Conservation (phyloP, 2,797 vertebrate species). For the Euphonia xanthogaster region DNA sequence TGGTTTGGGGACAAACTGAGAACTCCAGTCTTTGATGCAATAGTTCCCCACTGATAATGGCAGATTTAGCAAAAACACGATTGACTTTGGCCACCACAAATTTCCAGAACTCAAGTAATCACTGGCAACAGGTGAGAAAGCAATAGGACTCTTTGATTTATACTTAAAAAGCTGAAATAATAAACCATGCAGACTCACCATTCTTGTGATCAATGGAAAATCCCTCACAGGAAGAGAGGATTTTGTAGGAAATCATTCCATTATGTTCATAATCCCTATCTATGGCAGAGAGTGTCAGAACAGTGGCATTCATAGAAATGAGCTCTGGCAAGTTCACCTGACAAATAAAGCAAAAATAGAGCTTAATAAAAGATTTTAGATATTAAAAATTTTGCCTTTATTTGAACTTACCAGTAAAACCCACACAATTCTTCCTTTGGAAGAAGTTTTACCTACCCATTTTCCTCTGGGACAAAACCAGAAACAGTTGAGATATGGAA, state of each 20-base stretch:
- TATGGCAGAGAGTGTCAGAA: constrained; percentile 81
- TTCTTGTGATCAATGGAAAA: constrained; percentile 83
- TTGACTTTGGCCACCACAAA: background rate
- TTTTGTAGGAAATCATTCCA: constrained; percentile 83
- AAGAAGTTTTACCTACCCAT: background rate
- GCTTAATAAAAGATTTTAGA: background rate
- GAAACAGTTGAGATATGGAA: background rate
- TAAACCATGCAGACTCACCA: constrained; percentile 76
- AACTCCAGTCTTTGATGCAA: background rate
- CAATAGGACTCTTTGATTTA: background rate
- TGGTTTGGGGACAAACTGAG: background rate
- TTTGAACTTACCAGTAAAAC: background rate
- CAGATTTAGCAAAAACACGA: background rate
- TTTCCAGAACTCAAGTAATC: background rate
- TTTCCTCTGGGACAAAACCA: background rate
- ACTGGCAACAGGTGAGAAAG: background rate
- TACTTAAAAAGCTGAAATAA: background rate
- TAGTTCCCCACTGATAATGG: background rate
- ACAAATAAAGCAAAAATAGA: background rate
- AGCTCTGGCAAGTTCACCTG: constrained; percentile 85
- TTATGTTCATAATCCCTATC: constrained; percentile 83
- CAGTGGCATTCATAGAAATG: constrained; percentile 61
- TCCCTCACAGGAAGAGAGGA: constrained; percentile 80
- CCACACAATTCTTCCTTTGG: background rate
- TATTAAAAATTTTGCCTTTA: background rate